phyloP scores from a whole-genome alignment of 2,797 vertebrate genomes.

The Fratercula arctica region DNA sequence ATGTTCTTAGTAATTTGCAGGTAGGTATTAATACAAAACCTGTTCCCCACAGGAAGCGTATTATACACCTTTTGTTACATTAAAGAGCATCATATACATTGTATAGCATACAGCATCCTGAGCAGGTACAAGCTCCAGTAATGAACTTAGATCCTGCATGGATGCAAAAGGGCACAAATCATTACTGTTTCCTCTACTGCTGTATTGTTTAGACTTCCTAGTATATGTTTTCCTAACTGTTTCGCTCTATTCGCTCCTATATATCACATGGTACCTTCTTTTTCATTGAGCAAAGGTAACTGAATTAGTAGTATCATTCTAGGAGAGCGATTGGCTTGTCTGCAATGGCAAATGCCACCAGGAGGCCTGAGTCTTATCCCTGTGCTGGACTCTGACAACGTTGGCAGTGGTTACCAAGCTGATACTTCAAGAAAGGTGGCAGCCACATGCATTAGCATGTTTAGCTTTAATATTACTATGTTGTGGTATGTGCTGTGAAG shows the following conservation, averaged over 20 bases:
- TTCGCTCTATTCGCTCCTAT: neutral
- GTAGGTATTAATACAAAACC: neutral
- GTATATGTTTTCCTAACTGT: neutral
- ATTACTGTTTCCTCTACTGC: neutral
- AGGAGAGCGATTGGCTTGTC: neutral
- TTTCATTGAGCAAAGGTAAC: neutral
- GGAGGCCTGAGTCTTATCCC: neutral
- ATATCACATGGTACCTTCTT: neutral
- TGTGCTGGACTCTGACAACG: neutral
- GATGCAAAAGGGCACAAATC: neutral
- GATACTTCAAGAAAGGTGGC: neutral
- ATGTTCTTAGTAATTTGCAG: slow-evolving; percentile 19
- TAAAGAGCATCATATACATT: neutral
- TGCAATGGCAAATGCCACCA: neutral
- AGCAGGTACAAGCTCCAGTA: neutral
- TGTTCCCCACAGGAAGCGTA: neutral
- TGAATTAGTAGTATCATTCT: neutral
- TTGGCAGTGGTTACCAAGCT: neutral
- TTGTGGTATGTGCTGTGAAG: neutral
- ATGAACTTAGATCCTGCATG: neutral
- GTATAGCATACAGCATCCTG: neutral
- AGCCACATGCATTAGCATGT: neutral
- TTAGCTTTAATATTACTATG: neutral
- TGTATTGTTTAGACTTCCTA: neutral
- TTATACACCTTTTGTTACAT: neutral